Evolutionary conservation across 2,797 vertebrate species (phyloP).

Genomic region (Nyctalus aviator): DNA sequence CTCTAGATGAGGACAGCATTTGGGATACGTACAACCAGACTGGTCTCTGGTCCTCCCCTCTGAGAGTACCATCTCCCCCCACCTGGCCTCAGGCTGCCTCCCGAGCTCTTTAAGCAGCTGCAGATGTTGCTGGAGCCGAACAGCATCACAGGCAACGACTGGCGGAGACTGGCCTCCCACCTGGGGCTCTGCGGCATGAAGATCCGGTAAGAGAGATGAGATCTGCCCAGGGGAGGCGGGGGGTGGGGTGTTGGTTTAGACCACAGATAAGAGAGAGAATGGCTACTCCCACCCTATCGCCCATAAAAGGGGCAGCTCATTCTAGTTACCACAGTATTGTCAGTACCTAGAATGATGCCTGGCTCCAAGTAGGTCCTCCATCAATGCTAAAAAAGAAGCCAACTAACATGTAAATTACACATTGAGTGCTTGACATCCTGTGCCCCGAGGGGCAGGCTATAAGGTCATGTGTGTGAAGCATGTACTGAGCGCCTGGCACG

Average conservation of each 20-base stretch:
- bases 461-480: not conserved
- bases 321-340: not conserved
- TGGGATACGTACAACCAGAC: not conserved
- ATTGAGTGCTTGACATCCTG: not conserved
- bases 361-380: not conserved
- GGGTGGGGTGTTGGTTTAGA: not conserved
- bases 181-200: constrained; percentile 44
- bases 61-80: not conserved
- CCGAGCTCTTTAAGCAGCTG: constrained; percentile 66
- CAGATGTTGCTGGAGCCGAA: constrained; percentile 57
- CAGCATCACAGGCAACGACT: constrained; percentile 58
- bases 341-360: not conserved
- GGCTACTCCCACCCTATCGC: not conserved
- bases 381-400: not conserved
- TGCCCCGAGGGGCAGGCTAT: not conserved
- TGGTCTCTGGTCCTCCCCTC: not conserved
- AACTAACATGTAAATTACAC: not conserved
- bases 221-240: accelerated
- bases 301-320: not conserved
- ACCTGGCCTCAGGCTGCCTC: not conserved
- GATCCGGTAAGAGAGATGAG: constrained; percentile 44
- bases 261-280: not conserved
- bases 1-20: not conserved
- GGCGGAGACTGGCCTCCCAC: constrained; percentile 63
- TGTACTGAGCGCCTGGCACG: not conserved